Evolutionary conservation across 2,113 vertebrate species (phyloP).

Genomic region (Hemicordylus capensis): DNA sequence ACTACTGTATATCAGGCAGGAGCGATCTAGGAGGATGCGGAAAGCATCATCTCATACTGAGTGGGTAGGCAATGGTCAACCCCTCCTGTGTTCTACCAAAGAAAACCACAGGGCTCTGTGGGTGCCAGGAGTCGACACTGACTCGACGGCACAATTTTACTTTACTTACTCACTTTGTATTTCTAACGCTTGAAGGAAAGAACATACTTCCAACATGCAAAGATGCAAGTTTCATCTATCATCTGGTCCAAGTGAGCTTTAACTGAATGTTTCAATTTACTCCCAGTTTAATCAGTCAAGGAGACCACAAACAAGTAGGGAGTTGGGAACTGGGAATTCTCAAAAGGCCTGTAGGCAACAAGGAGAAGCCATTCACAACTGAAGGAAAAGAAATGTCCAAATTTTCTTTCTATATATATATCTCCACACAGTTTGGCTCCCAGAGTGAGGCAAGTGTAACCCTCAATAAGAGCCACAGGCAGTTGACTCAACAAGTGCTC

Average conservation of each 20-base stretch:
- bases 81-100: too few relatives aligned
- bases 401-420: background rate
- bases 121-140: too few relatives aligned
- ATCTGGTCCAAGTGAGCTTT: background rate
- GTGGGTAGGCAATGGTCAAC: too few relatives aligned
- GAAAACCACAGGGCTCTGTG: too few relatives aligned
- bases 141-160: too few relatives aligned
- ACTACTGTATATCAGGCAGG: too few relatives aligned
- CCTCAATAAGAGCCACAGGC: background rate
- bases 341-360: background rate
- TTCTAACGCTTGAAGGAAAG: too few relatives aligned
- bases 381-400: background rate
- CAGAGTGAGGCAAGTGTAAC: background rate
- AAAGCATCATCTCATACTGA: too few relatives aligned
- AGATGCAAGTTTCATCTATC: slow-evolving; percentile 47
- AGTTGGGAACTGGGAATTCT: background rate
- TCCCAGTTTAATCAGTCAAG: background rate
- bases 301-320: background rate
- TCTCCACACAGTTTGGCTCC: background rate
- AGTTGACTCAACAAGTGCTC: background rate
- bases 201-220: too few relatives aligned
- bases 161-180: too few relatives aligned
- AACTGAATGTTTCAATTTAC: background rate
- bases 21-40: too few relatives aligned
- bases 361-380: background rate